A percentile compares a stretch with the other conserved stretches of the same genome.
Conservation (phyloP, 2,888 invertebrate species). For the Phymatocera aterrima region DNA sequence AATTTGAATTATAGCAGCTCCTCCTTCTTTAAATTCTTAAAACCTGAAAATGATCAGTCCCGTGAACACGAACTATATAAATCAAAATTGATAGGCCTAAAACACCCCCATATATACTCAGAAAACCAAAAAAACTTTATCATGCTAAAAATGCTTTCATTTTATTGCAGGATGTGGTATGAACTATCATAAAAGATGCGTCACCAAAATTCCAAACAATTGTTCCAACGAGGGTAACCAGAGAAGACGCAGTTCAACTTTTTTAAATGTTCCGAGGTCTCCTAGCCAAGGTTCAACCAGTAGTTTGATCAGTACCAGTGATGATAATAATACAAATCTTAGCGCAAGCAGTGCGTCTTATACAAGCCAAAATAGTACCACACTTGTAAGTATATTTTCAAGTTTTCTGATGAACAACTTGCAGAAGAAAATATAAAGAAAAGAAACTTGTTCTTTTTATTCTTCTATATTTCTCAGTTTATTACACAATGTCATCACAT, state of each 20-base stretch:
- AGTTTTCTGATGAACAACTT: not conserved
- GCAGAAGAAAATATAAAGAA: no score
- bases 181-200: conserved; percentile 98
- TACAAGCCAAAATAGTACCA: conserved; percentile 79
- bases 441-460: no score
- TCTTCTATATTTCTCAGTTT: no score
- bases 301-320: conserved; percentile 79
- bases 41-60: no score
- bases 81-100: no score
- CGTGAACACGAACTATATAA: no score
- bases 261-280: conserved; percentile 77
- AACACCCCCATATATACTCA: no score
- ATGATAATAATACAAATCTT: conserved; percentile 76
- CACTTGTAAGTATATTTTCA: conserved; percentile 83
- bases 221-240: conserved; percentile 81
- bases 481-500: no score
- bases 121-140: no score
- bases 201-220: conserved; percentile 98
- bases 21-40: no score
- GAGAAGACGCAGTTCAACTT: conserved; percentile 69
- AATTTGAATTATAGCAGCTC: no score
- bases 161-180: conserved; percentile 90
- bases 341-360: conserved; percentile 72
- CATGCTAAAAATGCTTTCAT: conserved; percentile 11
- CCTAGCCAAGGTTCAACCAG: conserved; percentile 86